A percentile compares a stretch with the other conserved stretches of the same genome.
phyloP scores from a whole-genome alignment of 2,797 vertebrate species.

The Microctenopoma lineatum region DNA sequence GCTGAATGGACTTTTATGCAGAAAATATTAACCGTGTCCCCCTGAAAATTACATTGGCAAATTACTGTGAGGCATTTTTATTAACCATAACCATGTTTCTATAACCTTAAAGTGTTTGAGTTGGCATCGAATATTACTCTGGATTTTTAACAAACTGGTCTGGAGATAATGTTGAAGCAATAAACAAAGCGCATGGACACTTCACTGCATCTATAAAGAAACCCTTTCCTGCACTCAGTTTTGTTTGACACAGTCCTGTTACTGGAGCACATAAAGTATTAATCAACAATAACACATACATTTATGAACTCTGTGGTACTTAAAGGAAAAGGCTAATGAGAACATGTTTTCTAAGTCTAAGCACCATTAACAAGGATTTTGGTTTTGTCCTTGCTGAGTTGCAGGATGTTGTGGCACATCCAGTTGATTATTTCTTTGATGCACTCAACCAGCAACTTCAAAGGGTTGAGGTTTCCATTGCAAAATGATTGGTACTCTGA shows the following conservation, averaged over 20 bases:
- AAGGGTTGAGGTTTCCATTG: slow-evolving; percentile 4
- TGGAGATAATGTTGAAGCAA: neutral
- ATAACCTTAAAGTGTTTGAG: neutral
- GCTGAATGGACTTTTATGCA: neutral
- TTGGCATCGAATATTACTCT: neutral
- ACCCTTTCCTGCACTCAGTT: neutral
- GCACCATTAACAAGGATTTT: neutral
- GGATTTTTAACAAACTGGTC: neutral
- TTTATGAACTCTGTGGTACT: slow-evolving; percentile 14
- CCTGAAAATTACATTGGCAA: too few relatives aligned
- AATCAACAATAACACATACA: slow-evolving; percentile 11
- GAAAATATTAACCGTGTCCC: too few relatives aligned
- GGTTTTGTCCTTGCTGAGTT: slow-evolving; percentile 12
- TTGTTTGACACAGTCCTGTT: neutral
- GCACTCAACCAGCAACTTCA: slow-evolving; percentile 15
- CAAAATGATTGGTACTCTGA: neutral
- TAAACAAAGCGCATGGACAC: neutral
- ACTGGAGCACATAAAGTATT: neutral
- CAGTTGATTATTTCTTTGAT: slow-evolving; percentile 8
- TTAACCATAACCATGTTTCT: neutral
- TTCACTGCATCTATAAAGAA: neutral
- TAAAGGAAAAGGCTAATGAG: slow-evolving; percentile 20
- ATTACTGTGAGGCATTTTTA: neutral
- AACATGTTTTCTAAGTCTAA: slow-evolving; percentile 16
- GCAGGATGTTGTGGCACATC: slow-evolving; percentile 23